These are phyloP conservation scores for Pluvianellus socialis DNA, from an alignment of 2,113 vertebrate genomes.

Conservation along the genomic window DNA sequence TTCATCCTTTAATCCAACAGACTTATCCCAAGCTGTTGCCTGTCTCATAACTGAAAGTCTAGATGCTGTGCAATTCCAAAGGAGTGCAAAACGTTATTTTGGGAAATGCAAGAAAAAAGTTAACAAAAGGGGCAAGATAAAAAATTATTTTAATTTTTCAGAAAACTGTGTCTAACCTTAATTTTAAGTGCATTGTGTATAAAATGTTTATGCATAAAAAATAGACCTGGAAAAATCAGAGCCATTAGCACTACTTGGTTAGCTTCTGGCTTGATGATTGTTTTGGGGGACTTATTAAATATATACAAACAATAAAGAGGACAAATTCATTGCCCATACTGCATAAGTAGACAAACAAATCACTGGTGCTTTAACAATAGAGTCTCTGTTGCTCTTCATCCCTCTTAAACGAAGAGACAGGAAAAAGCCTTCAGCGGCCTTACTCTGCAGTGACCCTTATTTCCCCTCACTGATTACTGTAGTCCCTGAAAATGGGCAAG, in stretches of 20 bases:
- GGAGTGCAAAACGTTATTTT: neutral
- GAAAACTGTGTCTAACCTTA: neutral
- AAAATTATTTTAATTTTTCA: neutral
- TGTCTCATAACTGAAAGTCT: neutral
- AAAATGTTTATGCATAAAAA: neutral
- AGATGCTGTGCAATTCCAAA: neutral
- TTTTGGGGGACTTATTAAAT: neutral
- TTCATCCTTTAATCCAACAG: neutral
- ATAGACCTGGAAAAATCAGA: neutral
- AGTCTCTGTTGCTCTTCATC: neutral
- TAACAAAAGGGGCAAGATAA: no score
- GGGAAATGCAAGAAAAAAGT: neutral
- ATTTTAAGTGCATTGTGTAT: neutral
- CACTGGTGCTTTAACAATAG: constrained; percentile 8
- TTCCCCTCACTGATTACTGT: neutral
- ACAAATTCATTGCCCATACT: neutral
- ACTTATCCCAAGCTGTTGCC: neutral
- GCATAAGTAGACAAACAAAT: neutral
- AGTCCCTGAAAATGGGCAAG: neutral
- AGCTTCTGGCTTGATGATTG: neutral
- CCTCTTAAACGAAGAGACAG: neutral
- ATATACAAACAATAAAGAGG: neutral
- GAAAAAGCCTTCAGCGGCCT: neutral
- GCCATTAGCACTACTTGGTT: neutral
- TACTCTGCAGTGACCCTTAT: neutral